Evolutionary conservation across 1,140 invertebrate genomes (phyloP).

Genomic region (Colletes latitarsis): DNA sequence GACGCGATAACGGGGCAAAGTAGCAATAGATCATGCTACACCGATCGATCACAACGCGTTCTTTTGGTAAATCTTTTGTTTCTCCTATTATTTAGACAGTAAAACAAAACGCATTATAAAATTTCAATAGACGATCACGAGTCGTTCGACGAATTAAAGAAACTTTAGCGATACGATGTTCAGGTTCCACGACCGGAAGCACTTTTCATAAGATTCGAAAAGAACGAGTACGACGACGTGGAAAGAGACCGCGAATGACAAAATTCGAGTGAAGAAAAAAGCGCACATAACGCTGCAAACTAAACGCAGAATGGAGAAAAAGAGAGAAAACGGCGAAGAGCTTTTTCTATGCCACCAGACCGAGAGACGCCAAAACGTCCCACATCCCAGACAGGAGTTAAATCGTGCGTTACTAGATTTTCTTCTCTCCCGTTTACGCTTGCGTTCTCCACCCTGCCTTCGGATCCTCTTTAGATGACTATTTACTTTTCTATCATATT

Average conservation of each 20-base stretch:
- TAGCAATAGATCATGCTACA: too few species aligned
- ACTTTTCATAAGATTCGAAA: background rate
- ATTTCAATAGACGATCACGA: too few species aligned
- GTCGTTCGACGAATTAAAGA: too few species aligned
- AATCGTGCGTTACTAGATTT: conserved; percentile 39
- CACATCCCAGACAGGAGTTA: conserved; percentile 63
- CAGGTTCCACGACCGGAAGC: background rate
- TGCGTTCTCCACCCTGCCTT: background rate
- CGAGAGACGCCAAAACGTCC: conserved; percentile 70
- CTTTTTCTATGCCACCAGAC: conserved; percentile 72
- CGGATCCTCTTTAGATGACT: background rate
- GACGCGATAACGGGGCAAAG: too few species aligned
- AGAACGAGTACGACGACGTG: background rate
- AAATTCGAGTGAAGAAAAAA: conserved; percentile 12
- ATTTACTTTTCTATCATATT: conserved; percentile 25
- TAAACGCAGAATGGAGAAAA: background rate
- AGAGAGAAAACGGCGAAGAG: conserved; percentile 37
- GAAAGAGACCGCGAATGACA: background rate
- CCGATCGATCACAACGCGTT: conserved; percentile 9
- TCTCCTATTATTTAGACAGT: too few species aligned
- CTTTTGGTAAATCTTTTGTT: too few species aligned
- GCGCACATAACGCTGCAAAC: background rate
- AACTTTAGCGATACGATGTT: background rate
- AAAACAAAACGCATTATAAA: too few species aligned
- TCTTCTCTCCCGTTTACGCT: background rate